phyloP scores from a whole-genome alignment of 2,797 vertebrate species.

The Clarias fuscus region DNA sequence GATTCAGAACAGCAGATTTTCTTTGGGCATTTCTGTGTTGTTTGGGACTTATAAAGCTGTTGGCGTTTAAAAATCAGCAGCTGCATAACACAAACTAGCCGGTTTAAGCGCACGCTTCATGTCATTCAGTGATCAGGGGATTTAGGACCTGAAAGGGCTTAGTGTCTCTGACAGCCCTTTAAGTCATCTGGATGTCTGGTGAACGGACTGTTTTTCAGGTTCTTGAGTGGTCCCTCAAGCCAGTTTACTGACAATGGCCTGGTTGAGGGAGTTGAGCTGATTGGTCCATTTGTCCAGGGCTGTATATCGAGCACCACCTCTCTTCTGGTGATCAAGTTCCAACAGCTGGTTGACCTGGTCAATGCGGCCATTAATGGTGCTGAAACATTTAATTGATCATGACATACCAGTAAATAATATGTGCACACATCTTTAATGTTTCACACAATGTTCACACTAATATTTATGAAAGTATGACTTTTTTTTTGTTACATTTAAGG shows the following conservation, averaged over 20 bases:
- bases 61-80: constrained; percentile 84
- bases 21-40: constrained; percentile 81
- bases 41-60: constrained; percentile 82
- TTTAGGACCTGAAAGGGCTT: constrained; percentile 80
- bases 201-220: constrained; percentile 67
- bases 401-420: background rate
- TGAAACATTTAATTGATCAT: constrained; percentile 61
- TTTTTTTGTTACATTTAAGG: background rate
- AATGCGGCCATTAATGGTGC: constrained; percentile 98
- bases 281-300: constrained; percentile 99
- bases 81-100: constrained; percentile 86
- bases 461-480: background rate
- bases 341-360: constrained; percentile 99
- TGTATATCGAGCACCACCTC: constrained; percentile 96
- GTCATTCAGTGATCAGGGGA: constrained; percentile 73
- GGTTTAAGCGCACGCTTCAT: constrained; percentile 83
- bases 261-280: constrained; percentile 89
- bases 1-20: constrained; percentile 66
- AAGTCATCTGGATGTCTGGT: constrained; percentile 72
- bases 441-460: background rate
- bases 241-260: constrained; percentile 89
- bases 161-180: constrained; percentile 77
- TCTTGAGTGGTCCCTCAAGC: constrained; percentile 77
- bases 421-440: background rate
- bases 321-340: constrained; percentile 99